Percentiles rank a stretch among this genome's conserved stretches.
Conservation (phyloP, 2,797 vertebrate species). For the Cirrhinus mrigala region DNA sequence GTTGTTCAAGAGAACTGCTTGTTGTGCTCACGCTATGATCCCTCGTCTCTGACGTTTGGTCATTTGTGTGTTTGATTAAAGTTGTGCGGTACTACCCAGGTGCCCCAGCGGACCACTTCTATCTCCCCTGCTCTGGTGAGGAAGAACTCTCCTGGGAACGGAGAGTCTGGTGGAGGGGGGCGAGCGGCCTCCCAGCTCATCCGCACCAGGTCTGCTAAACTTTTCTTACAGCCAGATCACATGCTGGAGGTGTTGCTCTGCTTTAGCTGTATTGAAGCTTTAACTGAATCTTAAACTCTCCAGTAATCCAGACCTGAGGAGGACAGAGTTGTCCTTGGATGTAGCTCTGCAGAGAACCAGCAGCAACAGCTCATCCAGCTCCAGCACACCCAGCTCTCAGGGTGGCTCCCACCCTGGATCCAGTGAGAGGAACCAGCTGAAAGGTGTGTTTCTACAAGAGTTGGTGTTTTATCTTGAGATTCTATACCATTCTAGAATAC, state of each 20-base stretch:
- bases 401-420: constrained; percentile 87
- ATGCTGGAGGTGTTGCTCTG: background rate
- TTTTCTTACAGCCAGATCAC: background rate
- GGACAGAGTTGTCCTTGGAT: constrained; percentile 88
- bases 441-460: constrained; percentile 72
- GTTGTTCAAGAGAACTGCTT: constrained; percentile 1
- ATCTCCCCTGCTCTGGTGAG: constrained; percentile 94
- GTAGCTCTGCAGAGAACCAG: constrained; percentile 90
- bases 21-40: constrained; percentile 10
- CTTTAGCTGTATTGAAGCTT: background rate
- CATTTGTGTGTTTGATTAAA: constrained; percentile 43
- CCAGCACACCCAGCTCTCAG: constrained; percentile 94
- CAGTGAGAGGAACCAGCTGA: constrained; percentile 83
- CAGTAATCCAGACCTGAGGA: constrained; percentile 79
- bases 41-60: constrained; percentile 33
- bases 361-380: constrained; percentile 95
- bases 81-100: constrained; percentile 73
- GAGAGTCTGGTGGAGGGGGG: constrained; percentile 83
- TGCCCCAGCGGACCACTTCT: constrained; percentile 94
- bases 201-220: constrained; percentile 83
- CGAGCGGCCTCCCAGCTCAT: constrained; percentile 87
- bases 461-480: background rate
- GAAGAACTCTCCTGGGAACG: constrained; percentile 93
- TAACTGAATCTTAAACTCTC: constrained; percentile 21
- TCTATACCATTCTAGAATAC: background rate